Conservation (phyloP, 2,888 invertebrate species). For the Macroteleia sp. region DNA sequence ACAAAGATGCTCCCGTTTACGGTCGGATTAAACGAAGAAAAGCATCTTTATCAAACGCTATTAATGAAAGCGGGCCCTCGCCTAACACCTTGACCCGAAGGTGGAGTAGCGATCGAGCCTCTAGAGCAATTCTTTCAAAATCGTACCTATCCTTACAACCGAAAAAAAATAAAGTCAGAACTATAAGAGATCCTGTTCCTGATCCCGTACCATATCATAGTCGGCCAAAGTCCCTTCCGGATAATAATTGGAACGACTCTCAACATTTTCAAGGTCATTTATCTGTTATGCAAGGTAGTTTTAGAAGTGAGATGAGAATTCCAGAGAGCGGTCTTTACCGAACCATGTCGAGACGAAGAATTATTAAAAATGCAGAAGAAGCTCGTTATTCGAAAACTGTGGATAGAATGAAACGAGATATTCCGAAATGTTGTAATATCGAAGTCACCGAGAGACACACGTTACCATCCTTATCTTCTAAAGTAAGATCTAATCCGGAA, state of each 20-base stretch:
- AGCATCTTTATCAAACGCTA: conserved; percentile 71
- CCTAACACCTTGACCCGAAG: conserved; percentile 33
- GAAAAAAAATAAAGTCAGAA: conserved; percentile 35
- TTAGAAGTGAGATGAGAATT: conserved; percentile 55
- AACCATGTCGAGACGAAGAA: conserved; percentile 77
- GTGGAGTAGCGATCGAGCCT: conserved; percentile 45
- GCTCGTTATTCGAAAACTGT: conserved; percentile 48
- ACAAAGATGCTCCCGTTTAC: conserved; percentile 77
- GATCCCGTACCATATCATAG: conserved; percentile 55
- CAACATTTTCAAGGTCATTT: conserved; percentile 47
- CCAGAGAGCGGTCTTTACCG: conserved; percentile 63
- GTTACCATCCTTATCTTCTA: conserved; percentile 36
- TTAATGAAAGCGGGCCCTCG: conserved; percentile 39
- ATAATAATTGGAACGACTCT: conserved; percentile 64
- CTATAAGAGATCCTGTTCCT: conserved; percentile 68
- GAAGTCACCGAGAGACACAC: conserved; percentile 39
- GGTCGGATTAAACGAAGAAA: conserved; percentile 78
- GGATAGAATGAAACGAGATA: conserved; percentile 38
- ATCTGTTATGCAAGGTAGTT: conserved; percentile 46
- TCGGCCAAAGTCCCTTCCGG: conserved; percentile 65
- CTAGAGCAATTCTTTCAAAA: conserved; percentile 30
- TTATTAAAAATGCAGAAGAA: conserved; percentile 75
- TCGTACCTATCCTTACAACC: conserved; percentile 46
- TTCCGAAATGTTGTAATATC: not conserved
- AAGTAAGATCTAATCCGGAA: conserved; percentile 14